Evolutionary conservation across 2,888 invertebrate genomes (phyloP), one percentile per base, ranked within the genome.

Genomic region (Lithodes maja): DNA sequence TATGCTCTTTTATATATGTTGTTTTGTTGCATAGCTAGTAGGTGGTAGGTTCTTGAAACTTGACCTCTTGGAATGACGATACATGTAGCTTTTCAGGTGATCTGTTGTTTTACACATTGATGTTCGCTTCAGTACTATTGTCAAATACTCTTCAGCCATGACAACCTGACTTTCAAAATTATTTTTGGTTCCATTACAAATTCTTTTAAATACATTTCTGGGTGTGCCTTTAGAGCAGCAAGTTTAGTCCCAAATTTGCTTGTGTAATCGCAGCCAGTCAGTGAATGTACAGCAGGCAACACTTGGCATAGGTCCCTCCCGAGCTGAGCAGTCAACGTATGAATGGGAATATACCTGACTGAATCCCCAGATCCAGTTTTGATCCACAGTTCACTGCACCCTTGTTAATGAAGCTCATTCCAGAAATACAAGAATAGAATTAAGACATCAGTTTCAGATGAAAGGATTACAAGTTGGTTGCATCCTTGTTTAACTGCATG

Each of bases 291-390:
- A 49, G 83, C 74, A 71, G 2, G 71, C 83, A 83, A 83, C 50
- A 71, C 74, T 52, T 69, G 74, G 83, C 71, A 83, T n/a, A 83
- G 49, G 2, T 83, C 74, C 53, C 3, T 69, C n/a, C 71, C 71
- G 2, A 71, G 74, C 50, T 71, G 74, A 3, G 81, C 81, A 61
- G 81, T 61, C 61, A 81, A 9, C 3, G 61, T 61, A 33, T 55
- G 3, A 81, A 81, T 61, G 12, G 81, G 61, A 81, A 81, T 81
- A 17, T 81, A 81, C 61, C 81, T 33, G 33, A n/a, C 61, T 12
- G 81, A 81, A 61, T 81, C 81, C 7, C 77, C 77, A 77, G 77
- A 5, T 77, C 77, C 50, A 77, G 77, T 77, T 77, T 77, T 77
- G 12, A 77, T 77, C 77, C 17, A 77, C 77, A 77, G 49, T 2